Base-by-base conservation (phyloP, 2,113 vertebrate genomes). In the Bufo bufo region DNA sequence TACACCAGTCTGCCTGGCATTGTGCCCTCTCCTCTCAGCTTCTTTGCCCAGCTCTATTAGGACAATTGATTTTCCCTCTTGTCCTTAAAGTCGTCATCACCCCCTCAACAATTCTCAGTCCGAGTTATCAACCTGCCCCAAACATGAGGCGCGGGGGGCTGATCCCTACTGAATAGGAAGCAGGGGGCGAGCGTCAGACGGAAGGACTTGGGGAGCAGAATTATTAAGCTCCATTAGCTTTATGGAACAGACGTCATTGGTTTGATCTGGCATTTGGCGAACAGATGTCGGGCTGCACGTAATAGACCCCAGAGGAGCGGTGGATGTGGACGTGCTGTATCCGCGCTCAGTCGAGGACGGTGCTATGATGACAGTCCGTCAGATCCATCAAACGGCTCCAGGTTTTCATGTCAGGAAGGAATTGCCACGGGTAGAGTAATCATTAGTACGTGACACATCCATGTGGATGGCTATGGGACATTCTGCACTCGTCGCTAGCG, bases 201-300 rank as follows among this genome's bases (percentile, higher is more conserved):
- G 0, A 66, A 59, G 59, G 74, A 78, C 49, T 66, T 78, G 85
- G 85, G 85, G 74, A 84, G 20, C 23, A 61, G 84, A 23, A 86
- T 86, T 86, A 86, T 63, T 63, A 86, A 86, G 58, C 85, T 86
- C 85, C 58, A 78, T 65, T 86, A 78, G 47, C 66, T 86, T 66
- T 43, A 14, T 23, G 9, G 74, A 63, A 47, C 45, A 71, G 74
- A 86, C 49, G 85, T 86, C 85, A 66, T 63, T 33, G 83, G 83
- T 69, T 17, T 72, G n/a, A 58, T 61, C 1, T 12, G 12, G 72
- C 16, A n/a, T 85, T 85, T 85, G 84, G 58, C 43, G 33, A 47
- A 65, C 85, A 86, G 85, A 86, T 86, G 85, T 86, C 85, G 52
- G 74, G 7, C 74, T 52, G 74, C 19, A 6, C 4, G 19, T 49